phyloP scores from a whole-genome alignment of 2,113 vertebrate genomes.

The Podarcis cretensis region DNA sequence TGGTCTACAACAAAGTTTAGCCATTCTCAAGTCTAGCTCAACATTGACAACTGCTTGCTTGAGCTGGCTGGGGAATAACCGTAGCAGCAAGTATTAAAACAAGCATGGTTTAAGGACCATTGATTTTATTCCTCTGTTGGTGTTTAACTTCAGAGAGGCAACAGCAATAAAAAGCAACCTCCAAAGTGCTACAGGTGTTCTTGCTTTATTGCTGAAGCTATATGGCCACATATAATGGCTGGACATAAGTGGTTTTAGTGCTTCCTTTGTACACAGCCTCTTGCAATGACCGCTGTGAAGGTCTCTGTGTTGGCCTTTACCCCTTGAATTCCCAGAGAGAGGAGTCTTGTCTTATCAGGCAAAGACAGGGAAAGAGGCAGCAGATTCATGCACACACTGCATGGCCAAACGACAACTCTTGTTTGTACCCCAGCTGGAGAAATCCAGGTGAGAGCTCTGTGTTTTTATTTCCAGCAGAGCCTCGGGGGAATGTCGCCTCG shows the following conservation, averaged over 20 bases:
- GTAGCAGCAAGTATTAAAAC: not conserved
- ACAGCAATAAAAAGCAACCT: not conserved
- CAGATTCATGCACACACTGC: not conserved
- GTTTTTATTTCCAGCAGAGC: slow-evolving; percentile 5
- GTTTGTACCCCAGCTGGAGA: slow-evolving; percentile 1
- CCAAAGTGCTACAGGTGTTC: not conserved
- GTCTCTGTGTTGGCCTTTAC: not conserved
- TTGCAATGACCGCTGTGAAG: not conserved
- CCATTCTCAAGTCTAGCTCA: not conserved
- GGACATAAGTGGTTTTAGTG: not conserved
- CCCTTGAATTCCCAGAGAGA: not conserved
- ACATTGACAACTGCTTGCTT: not conserved
- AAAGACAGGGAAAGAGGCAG: not conserved
- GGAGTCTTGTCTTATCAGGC: not conserved
- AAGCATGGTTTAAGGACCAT: not conserved
- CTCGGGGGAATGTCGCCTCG: slow-evolving; percentile 2
- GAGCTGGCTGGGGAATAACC: not conserved
- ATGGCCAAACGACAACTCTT: not conserved
- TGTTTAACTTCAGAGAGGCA: not conserved
- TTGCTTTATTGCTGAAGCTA: not conserved
- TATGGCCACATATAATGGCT: not conserved
- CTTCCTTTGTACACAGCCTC: not conserved
- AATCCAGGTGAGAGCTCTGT: not conserved
- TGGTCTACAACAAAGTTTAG: not conserved
- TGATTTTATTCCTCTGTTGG: not conserved